phyloP scores from a whole-genome alignment of 2,888 invertebrate species.

The Calephelis perditalis region DNA sequence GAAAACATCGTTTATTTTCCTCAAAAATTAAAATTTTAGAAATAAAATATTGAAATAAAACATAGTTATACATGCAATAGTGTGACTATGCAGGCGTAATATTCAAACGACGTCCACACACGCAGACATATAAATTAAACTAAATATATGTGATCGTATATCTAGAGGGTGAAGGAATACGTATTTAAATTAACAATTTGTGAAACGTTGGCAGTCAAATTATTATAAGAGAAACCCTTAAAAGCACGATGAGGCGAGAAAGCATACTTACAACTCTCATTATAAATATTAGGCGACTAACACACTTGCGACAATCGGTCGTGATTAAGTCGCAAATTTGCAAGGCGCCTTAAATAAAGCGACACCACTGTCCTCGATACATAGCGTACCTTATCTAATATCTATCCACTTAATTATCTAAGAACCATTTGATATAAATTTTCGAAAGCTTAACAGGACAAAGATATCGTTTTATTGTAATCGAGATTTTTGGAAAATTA shows the following conservation, averaged over 20 bases:
- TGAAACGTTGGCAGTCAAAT: conserved; percentile 71
- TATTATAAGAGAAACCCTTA: conserved; percentile 54
- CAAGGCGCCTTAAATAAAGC: not conserved
- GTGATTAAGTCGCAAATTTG: conserved; percentile 2
- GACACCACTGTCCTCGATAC: conserved; percentile 39
- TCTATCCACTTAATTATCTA: conserved; percentile 45
- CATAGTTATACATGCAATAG: conserved; percentile 66
- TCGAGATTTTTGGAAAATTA: conserved; percentile 67
- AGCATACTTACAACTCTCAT: conserved; percentile 63
- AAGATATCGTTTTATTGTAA: conserved; percentile 45
- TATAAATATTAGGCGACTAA: conserved; percentile 3
- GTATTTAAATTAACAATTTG: conserved; percentile 58
- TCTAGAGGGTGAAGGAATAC: conserved; percentile 56
- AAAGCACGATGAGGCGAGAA: conserved; percentile 68
- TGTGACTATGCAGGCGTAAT: conserved; percentile 39
- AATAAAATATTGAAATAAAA: conserved; percentile 75
- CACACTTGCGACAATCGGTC: not conserved
- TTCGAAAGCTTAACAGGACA: conserved; percentile 50
- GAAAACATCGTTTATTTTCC: conserved; percentile 77
- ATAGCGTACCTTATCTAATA: conserved; percentile 29
- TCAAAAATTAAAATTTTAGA: conserved; percentile 74
- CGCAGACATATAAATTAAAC: conserved; percentile 50
- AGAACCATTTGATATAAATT: conserved; percentile 50
- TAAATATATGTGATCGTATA: conserved; percentile 66
- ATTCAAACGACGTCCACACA: conserved; percentile 33